Evolutionary conservation across 2,113 vertebrate species (phyloP), one percentile per base, ranked within the genome.

Genomic region (Pterocles gutturalis): DNA sequence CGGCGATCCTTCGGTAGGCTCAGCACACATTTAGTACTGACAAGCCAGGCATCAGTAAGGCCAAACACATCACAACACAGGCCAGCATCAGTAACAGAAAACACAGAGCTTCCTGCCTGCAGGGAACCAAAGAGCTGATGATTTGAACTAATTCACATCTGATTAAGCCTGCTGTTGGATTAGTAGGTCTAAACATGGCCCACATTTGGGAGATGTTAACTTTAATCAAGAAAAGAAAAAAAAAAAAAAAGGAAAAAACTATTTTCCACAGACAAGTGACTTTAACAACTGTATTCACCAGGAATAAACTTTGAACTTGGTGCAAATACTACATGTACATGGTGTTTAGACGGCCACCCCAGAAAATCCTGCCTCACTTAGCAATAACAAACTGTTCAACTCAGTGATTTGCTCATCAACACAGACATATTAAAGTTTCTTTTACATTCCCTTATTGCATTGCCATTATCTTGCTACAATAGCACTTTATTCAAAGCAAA

Each of bases 401-500:
- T 46, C 60, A 83, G 83, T 78, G 46, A 94, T 94, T 83, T 83
- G 70, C 65, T 96, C 83, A 95, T 70, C 72, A 54, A 62, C 46
- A 83, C 87, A 88, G 80, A 64, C 8, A 34, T 10, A 5, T 60
- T 92, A 84, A 86, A 43, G 66, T 87, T 95, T 84, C 73, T 83
- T 96, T 65, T 93, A 43, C 69, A 41, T 43, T 93, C 88, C 94
- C 18, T 80, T 86, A 87, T 64, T 95, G 76, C 57, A 72, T 91
- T 95, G 83, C 54, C 29, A 9, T 89, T 93, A 95, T 90, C 82
- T 97, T 91, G 81, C 84, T 88, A 60, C 53, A 48, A 43, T 64
- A 79, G 78, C 91, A 87, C 91, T 97, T 93, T 58, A 69, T 88
- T 89, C 77, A 69, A 95, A 95, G 90, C 83, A 51, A 77, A 93